Base-by-base conservation (phyloP, 2,797 vertebrate species). In the Hippocampus kuda region DNA sequence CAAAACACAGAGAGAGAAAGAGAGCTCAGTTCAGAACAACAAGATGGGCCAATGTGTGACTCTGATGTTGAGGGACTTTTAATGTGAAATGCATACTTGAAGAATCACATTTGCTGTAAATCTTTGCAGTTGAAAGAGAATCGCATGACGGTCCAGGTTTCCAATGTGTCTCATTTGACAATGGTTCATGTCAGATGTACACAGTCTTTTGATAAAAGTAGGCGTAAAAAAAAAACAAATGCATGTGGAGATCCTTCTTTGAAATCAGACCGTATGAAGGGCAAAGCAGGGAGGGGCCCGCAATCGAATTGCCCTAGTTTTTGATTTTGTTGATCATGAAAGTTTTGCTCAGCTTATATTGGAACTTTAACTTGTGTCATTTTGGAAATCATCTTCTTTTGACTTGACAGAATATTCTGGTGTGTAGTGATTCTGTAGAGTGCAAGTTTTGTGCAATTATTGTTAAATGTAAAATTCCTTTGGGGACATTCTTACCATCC, bases 401-500 rank as follows among this genome's bases (percentile, higher is more conserved):
- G 22, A 18, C 7, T n/a, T 53, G 4, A 7, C 51, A 53, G 20
- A 53, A 53, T 53, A 53, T 22, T 53, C 7, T 53, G 2, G 6
- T 38, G 34, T 38, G 7, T 7, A 7, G 34, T 38, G 6, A 38
- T 38, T 38, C 34, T 38, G 6, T 38, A 38, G 51, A 53, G 7
- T 53, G 18, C 18, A 22, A 53, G 9, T n/a, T 53, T 53, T 53
- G 51, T 53, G 51, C 22, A 7, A 53, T 53, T 22, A 53, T 53
- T 53, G 18, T 53, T 53, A n/a, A 6, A 53, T 53, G 46, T 48
- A 16, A 53, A n/a, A 18, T 53, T 22, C 51, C 72, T 64, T 68
- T 85, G 84, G 85, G 79, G 85, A 77, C 80, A 72, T 72, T 22
- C 53, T 56, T 10, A n/a, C n/a, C 24, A 24, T 56, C 10, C n/a